phyloP scores from a whole-genome alignment of 2,797 vertebrate species.

The Thunnus albacares region DNA sequence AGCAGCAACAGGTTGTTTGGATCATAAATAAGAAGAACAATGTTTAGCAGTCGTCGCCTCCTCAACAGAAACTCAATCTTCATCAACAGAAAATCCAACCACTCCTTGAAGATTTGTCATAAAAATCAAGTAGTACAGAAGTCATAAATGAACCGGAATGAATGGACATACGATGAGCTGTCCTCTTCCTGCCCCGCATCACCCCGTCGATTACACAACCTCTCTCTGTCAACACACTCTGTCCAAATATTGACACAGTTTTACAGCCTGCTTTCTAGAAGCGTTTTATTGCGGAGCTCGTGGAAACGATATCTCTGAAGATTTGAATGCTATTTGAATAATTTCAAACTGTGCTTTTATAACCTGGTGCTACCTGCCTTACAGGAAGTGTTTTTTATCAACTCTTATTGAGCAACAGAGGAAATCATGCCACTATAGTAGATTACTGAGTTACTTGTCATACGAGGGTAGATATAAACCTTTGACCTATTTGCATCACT shows the following conservation, averaged over 20 bases:
- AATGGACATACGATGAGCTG: not conserved
- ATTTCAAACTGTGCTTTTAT: constrained; percentile 17
- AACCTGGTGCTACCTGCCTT: not conserved
- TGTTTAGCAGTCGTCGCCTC: constrained; percentile 16
- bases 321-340: constrained; percentile 39
- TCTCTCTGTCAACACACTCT: constrained; percentile 9
- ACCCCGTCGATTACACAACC: not conserved
- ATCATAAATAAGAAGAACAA: constrained; percentile 25
- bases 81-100: not conserved
- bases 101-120: not conserved
- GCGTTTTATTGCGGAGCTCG: not conserved
- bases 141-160: not conserved
- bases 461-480: not conserved
- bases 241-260: constrained; percentile 57
- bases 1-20: not conserved
- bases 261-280: not conserved
- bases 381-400: not conserved
- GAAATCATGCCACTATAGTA: not conserved
- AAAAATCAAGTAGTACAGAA: not conserved
- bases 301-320: not conserved
- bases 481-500: constrained; percentile 4
- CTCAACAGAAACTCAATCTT: too few relatives aligned
- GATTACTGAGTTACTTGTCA: constrained; percentile 3
- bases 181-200: not conserved
- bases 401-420: not conserved